Base-by-base conservation (phyloP, 2,797 vertebrate genomes). In the Bradypodion ventrale region DNA sequence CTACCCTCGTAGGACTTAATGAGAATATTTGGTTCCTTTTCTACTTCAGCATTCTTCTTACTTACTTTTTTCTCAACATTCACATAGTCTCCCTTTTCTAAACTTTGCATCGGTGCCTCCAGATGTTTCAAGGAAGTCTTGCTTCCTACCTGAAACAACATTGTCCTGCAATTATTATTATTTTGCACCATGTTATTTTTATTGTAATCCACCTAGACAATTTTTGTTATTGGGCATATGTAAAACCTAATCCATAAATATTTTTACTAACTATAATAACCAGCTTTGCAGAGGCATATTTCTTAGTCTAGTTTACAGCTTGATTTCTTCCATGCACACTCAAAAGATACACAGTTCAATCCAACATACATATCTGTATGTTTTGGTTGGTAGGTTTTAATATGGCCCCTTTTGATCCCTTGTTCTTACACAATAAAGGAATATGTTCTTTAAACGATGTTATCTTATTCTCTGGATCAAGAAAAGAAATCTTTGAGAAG, bases 11-110 rank as follows among this genome's bases (percentile, higher is more conserved):
- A 88, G 68, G 88, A 7, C 44, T 4, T 12, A 60, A 0, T 12
- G 89, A 87, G 78, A 83, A 85, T 87, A 60, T 77, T 87, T 88
- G 83, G 69, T 86, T 44, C 82, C 74, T 83, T 87, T 91, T 88
- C 85, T 86, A 44, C 76, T 70, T 13, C 10, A 89, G 83, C 75
- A 32, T 19, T 0, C 60, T 77, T 87, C 84, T 63, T 83, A 83
- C 13, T 49, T 29, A n/a, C 7, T 21, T 25, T 27, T 29, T 84
- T 89, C 90, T 80, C 85, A 83, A 52, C 23, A 75, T 80, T 81
- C 68, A 75, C 83, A 81, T 91, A 62, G 42, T 37, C 81, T 29
- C 15, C 82, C 82, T 83, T 84, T 87, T 6, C 82, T 87, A 89
- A 52, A 1, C 82, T 79, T 85, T 42, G 21, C 13, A 73, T 62